A percentile compares a stretch with the other conserved stretches of the same genome.
These are phyloP conservation scores for Tapirus terrestris DNA, from an alignment of 2,113 vertebrate species.

Conservation along the genomic window DNA sequence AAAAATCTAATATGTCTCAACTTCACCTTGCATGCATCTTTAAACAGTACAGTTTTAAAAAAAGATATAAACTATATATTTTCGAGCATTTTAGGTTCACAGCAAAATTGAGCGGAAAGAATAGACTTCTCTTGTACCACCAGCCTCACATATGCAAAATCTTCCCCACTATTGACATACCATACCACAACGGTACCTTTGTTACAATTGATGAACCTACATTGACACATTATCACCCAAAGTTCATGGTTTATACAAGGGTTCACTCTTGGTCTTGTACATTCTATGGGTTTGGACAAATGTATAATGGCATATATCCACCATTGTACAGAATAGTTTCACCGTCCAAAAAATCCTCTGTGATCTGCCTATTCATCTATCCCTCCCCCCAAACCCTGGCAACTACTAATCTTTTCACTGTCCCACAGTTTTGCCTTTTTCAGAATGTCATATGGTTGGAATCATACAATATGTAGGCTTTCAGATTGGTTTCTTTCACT, in stretches of 20 bases:
- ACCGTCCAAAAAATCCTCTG: neutral
- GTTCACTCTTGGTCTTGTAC: neutral
- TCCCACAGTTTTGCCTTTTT: neutral
- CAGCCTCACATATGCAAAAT: neutral
- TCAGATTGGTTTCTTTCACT: neutral
- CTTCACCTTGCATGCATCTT: neutral
- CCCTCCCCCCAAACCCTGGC: neutral
- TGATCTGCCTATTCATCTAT: neutral
- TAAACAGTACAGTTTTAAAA: neutral
- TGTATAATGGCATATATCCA: neutral
- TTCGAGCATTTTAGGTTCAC: neutral
- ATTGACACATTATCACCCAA: neutral
- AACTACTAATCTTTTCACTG: neutral
- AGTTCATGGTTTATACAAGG: neutral
- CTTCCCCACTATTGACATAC: neutral
- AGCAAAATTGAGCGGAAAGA: constrained; percentile 5
- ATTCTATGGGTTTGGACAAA: neutral
- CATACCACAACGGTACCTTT: neutral
- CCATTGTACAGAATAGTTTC: neutral
- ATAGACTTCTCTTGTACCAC: neutral
- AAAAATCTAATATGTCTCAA: constrained; percentile 11
- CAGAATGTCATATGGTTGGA: neutral
- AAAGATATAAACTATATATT: neutral
- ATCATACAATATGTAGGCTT: neutral
- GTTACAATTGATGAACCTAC: neutral